phyloP scores from a whole-genome alignment of 2,113 vertebrate genomes.

The Quiscalus mexicanus region DNA sequence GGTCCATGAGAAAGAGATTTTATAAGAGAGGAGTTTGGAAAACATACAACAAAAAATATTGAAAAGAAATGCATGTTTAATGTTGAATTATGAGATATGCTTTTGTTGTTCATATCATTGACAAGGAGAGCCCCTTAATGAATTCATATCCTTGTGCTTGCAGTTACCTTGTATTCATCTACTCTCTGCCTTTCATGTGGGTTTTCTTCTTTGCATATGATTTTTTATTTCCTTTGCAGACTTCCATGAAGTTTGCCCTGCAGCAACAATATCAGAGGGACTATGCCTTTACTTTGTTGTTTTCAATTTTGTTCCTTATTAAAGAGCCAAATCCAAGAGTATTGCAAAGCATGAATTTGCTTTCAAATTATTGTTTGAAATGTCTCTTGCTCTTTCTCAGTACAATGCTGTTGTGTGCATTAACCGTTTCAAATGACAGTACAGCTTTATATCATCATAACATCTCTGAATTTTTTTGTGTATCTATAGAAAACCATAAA shows the following conservation, averaged over 20 bases:
- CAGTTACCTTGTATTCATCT: slow-evolving; percentile 18
- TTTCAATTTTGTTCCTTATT: slow-evolving; percentile 64
- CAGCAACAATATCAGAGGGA: slow-evolving; percentile 60
- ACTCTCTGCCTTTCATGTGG: neutral
- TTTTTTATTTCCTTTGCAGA: slow-evolving; percentile 54
- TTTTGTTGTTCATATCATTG: neutral
- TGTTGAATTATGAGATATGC: slow-evolving; percentile 4
- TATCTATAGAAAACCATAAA: neutral
- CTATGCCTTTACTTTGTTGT: slow-evolving; percentile 54
- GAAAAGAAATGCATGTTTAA: slow-evolving; percentile 18
- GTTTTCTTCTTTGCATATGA: slow-evolving; percentile 38
- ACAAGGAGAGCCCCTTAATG: neutral
- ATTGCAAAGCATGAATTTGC: slow-evolving; percentile 41
- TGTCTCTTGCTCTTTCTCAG: neutral
- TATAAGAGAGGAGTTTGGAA: neutral
- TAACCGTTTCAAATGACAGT: slow-evolving; percentile 5
- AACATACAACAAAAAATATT: neutral
- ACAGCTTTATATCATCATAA: neutral
- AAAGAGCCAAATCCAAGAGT: slow-evolving; percentile 47
- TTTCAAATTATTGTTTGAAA: slow-evolving; percentile 51
- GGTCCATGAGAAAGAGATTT: neutral
- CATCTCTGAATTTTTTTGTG: neutral
- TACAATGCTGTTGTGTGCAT: neutral
- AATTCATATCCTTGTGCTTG: slow-evolving; percentile 5
- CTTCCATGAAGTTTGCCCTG: slow-evolving; percentile 60